Evolutionary conservation across 23 tunicate genomes (phyloP).

Genomic region (Ascidia mentula): DNA sequence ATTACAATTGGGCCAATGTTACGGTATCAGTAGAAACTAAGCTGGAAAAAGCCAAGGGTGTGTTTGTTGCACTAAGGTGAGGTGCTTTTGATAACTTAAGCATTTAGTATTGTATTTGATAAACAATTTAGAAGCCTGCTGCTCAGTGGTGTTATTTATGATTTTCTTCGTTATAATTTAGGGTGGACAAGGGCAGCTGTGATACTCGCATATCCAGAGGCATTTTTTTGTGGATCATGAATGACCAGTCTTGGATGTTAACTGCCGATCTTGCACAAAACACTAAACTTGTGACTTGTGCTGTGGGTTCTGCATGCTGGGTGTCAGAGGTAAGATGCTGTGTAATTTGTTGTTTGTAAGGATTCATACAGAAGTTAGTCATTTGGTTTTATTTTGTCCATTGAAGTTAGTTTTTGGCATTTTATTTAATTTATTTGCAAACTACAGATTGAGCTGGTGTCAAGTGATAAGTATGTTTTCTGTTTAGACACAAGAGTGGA

Average conservation of each 20-base stretch:
- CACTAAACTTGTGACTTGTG: conserved; percentile 25
- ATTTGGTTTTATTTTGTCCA: too few relatives aligned
- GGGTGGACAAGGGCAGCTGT: conserved; percentile 91
- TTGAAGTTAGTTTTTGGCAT: too few relatives aligned
- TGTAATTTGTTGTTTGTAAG: too few relatives aligned
- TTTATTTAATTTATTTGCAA: too few relatives aligned
- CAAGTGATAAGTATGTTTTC: too few relatives aligned
- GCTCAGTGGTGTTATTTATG: neutral
- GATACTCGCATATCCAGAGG: conserved; percentile 64
- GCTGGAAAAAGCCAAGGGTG: conserved; percentile 47
- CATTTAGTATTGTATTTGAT: too few relatives aligned
- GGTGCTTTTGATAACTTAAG: neutral
- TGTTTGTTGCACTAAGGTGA: conserved; percentile 66
- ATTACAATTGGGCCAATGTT: conserved; percentile 42
- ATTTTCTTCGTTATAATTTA: conserved; percentile 6
- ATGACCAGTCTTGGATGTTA: conserved; percentile 42
- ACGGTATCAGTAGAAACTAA: conserved; percentile 57
- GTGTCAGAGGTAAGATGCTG: conserved; percentile 28
- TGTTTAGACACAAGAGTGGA: conserved; percentile 56
- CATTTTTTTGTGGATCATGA: conserved; percentile 68
- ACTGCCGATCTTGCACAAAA: conserved; percentile 50
- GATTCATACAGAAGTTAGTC: too few relatives aligned
- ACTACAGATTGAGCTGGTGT: too few relatives aligned
- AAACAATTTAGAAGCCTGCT: neutral
- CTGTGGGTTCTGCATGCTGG: conserved; percentile 27